These are phyloP conservation scores for Porphyrio hochstetteri DNA, from an alignment of 2,113 vertebrate species.

Conservation along the genomic window DNA sequence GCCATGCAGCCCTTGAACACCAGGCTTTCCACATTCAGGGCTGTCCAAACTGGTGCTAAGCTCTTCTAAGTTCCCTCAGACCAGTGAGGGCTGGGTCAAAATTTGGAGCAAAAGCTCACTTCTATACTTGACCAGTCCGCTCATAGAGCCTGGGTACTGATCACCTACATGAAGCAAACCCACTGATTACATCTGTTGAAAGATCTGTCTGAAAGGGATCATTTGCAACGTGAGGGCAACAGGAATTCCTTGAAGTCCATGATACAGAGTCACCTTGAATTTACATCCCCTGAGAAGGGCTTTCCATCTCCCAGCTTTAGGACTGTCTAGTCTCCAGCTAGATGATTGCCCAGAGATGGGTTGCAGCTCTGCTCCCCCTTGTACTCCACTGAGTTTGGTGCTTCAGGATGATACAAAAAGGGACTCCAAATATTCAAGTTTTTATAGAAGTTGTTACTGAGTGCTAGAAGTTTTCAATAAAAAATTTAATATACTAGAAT, in stretches of 20 bases:
- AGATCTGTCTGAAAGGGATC: not conserved
- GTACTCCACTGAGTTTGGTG: not conserved
- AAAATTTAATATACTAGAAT: conserved; percentile 23
- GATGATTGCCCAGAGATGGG: not conserved
- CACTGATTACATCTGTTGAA: not conserved
- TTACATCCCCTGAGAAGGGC: not conserved
- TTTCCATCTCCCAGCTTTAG: not conserved
- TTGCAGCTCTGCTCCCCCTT: not conserved
- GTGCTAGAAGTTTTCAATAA: conserved; percentile 18
- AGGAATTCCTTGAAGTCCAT: not conserved
- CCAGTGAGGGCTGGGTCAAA: not conserved
- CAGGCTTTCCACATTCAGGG: not conserved
- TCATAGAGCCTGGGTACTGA: not conserved
- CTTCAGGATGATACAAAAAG: not conserved
- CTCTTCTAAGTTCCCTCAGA: not conserved
- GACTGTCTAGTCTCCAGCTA: not conserved
- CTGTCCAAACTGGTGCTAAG: not conserved
- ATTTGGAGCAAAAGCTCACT: not conserved
- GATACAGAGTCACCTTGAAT: not conserved
- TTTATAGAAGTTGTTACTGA: conserved; percentile 29
- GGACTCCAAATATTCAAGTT: not conserved
- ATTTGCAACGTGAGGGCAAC: not conserved
- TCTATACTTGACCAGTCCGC: not conserved
- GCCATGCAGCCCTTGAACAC: accelerated
- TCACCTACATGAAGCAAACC: not conserved